Percentiles rank a stretch among this genome's conserved stretches.
phyloP scores from a whole-genome alignment of 2,888 invertebrate species.

The Hydriomena furcata region DNA sequence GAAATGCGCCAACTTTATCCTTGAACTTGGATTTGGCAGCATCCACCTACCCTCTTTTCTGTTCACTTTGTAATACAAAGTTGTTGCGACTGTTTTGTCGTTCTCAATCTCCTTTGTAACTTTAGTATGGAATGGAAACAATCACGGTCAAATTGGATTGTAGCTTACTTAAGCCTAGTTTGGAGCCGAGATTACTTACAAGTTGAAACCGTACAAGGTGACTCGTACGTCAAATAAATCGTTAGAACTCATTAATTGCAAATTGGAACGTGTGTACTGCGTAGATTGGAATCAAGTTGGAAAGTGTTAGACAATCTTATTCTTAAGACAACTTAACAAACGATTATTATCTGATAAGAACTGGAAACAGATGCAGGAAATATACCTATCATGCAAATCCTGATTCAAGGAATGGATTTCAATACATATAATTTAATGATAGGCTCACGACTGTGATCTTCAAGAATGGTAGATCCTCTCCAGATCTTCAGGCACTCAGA shows the following conservation, averaged over 20 bases:
- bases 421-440: too few species aligned
- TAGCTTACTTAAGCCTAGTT: not conserved
- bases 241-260: slow-evolving; percentile 11
- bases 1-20: slow-evolving; percentile 26
- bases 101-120: not conserved
- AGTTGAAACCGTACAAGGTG: slow-evolving; percentile 1
- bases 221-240: slow-evolving; percentile 12
- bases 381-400: too few species aligned
- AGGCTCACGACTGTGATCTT: too few species aligned
- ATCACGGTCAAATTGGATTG: not conserved
- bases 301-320: not conserved
- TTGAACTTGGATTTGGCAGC: slow-evolving; percentile 20
- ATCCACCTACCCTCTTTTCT: slow-evolving; percentile 3
- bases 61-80: slow-evolving; percentile 6
- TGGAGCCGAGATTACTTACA: slow-evolving; percentile 4
- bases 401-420: too few species aligned
- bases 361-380: too few species aligned
- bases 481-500: too few species aligned
- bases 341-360: too few species aligned
- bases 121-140: not conserved
- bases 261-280: slow-evolving; percentile 14
- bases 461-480: too few species aligned
- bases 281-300: not conserved
- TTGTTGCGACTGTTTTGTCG: not conserved
- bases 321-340: too few species aligned